These are phyloP conservation scores for Phymanthus crucifer DNA, from an alignment of 92 coral and sea anemone species.

Conservation along the genomic window DNA sequence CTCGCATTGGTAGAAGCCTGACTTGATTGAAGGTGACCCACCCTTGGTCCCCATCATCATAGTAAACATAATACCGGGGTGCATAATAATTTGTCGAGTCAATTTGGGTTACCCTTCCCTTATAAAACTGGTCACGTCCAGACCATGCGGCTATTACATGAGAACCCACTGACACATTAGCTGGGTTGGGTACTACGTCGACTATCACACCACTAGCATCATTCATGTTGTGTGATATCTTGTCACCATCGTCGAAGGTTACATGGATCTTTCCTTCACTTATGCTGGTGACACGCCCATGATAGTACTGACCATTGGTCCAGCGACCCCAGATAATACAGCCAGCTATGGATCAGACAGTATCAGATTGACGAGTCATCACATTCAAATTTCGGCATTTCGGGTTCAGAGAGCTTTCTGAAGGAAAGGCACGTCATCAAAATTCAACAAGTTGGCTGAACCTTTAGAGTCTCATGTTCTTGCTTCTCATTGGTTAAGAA, in stretches of 20 bases:
- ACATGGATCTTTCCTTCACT: slow-evolving; percentile 50
- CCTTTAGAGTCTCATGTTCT: too few relatives aligned
- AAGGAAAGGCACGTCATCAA: too few relatives aligned
- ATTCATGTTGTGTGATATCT: slow-evolving; percentile 44
- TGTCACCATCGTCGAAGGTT: slow-evolving; percentile 67
- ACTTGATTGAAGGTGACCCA: slow-evolving; percentile 58
- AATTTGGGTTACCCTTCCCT: slow-evolving; percentile 54
- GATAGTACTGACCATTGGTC: slow-evolving; percentile 62
- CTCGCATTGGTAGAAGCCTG: slow-evolving; percentile 47
- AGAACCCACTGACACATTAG: slow-evolving; percentile 49
- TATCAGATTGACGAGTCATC: too few relatives aligned
- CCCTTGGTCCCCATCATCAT: slow-evolving; percentile 66
- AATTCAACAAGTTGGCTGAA: too few relatives aligned
- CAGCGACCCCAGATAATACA: slow-evolving; percentile 48
- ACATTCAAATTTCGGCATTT: too few relatives aligned
- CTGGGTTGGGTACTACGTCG: slow-evolving; percentile 50
- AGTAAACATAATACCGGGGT: slow-evolving; percentile 50
- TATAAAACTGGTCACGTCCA: slow-evolving; percentile 35
- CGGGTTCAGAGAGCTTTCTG: too few relatives aligned
- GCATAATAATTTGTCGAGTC: slow-evolving; percentile 42
- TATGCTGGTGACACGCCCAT: slow-evolving; percentile 45
- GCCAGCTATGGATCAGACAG: slow-evolving; percentile 25
- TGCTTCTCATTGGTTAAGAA: too few relatives aligned
- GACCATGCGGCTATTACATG: slow-evolving; percentile 54
- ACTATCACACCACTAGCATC: slow-evolving; percentile 56